Base-by-base conservation (phyloP, 2,797 vertebrate genomes). In the Rhincodon typus region DNA sequence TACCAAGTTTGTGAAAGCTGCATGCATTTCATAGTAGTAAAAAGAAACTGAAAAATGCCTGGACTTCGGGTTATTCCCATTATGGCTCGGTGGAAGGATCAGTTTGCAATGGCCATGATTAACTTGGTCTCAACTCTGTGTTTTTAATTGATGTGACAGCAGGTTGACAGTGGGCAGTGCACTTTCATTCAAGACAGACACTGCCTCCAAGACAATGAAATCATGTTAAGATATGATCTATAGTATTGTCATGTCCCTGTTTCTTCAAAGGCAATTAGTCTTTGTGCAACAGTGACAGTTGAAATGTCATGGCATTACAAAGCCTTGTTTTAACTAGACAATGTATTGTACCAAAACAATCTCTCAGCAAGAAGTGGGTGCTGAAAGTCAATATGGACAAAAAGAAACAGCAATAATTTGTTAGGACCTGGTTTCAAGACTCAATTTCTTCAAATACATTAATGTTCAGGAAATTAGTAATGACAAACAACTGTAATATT, bases 381-480 rank as follows among this genome's bases (percentile, higher is more conserved):
- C 69, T 95, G 94, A 53, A 95, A 91, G 88, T 66, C 50, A 95
- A 30, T n/a, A 95, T 57, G 70, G 46, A 74, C 38, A 19, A 77
- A 50, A 27, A 30, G 50, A 95, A 95, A 74, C 5, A 72, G 57
- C 17, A 74, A 95, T 12, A 50, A 77, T 95, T 77, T 95, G 69
- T 30, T 57, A 77, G 70, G 46, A 74, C 38, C 46, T 95, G 70
- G 25, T 34, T 57, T 77, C 69, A 94, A 74, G 42, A 17, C 69
- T 94, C 70, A 57, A 42, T 50, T 50, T 50, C 50, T 77, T 66
- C 69, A 74, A 94, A 46, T 42, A 94, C 42, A 69, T 72, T 72
- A 53, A 94, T 74, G 70, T 53, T 90, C 46, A 95, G 77, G 94
- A 57, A 74, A 95, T 30, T 77, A 53, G 50, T 77, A 95, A 95